A percentile compares a stretch with the other conserved stretches of the same genome.
phyloP scores from a whole-genome alignment of 2,888 invertebrate species.

The Aleiodes testaceus region DNA sequence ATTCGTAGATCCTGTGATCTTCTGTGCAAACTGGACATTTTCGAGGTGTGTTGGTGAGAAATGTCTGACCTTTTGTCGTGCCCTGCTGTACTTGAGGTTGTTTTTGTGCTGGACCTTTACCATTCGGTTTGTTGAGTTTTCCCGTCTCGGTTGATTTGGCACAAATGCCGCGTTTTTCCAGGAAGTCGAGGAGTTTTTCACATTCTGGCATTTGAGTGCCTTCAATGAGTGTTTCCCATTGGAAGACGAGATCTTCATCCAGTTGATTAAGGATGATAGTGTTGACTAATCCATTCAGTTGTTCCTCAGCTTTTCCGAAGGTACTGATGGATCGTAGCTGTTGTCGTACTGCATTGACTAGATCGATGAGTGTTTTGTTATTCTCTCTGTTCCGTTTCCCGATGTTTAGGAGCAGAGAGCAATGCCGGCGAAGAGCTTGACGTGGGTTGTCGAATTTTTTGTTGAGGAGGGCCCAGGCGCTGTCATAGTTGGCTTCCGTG shows the following conservation, averaged over 20 bases:
- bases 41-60: too few relatives aligned
- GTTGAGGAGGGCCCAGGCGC: constrained; percentile 49
- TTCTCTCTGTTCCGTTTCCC: constrained; percentile 31
- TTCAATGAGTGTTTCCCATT: constrained; percentile 44
- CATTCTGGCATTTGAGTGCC: constrained; percentile 43
- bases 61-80: too few relatives aligned
- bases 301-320: constrained; percentile 25
- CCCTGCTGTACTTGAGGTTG: neutral
- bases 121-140: constrained; percentile 6
- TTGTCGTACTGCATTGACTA: constrained; percentile 42
- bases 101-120: neutral
- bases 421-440: constrained; percentile 45
- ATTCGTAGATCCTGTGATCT: constrained; percentile 4
- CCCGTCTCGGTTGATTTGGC: neutral
- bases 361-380: constrained; percentile 35
- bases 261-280: constrained; percentile 36
- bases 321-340: constrained; percentile 43
- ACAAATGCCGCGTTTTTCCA: constrained; percentile 44
- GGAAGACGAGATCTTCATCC: neutral
- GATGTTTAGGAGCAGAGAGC: constrained; percentile 26
- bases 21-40: constrained; percentile 1
- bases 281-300: constrained; percentile 35
- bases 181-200: constrained; percentile 37
- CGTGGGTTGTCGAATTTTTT: constrained; percentile 48
- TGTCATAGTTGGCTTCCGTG: constrained; percentile 48